Conservation (phyloP, 1,140 invertebrate genomes). For the Zaprionus ornatus region DNA sequence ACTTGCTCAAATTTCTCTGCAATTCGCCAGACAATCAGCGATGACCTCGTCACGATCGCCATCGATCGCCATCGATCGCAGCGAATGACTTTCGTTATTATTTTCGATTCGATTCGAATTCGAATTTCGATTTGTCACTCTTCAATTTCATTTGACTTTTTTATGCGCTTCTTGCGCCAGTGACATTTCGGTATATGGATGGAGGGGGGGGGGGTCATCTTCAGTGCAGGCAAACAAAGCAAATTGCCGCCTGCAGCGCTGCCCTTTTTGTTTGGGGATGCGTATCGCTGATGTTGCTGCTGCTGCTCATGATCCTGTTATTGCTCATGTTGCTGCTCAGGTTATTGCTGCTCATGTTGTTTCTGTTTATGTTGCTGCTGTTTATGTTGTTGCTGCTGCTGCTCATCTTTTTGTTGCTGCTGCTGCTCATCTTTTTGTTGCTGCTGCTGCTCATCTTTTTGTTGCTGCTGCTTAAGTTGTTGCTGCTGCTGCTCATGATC, state of each 20-base stretch:
- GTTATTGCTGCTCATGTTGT: conserved; percentile 10
- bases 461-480: neutral
- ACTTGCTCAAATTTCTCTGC: conserved; percentile 31
- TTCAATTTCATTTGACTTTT: conserved; percentile 40
- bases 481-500: neutral
- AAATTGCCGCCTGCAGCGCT: neutral
- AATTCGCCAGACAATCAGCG: conserved; percentile 74
- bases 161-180: neutral
- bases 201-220: neutral
- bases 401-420: neutral
- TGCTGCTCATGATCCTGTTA: neutral
- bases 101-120: conserved; percentile 69
- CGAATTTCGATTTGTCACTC: conserved; percentile 53
- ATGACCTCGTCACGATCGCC: conserved; percentile 79
- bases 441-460: neutral
- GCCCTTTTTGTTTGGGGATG: neutral
- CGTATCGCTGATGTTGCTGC: neutral
- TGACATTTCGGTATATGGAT: neutral
- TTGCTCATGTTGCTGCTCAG: neutral
- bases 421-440: neutral
- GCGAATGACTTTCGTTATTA: conserved; percentile 80
- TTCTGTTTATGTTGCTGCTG: neutral
- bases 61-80: conserved; percentile 41
- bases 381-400: neutral
- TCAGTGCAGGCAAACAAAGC: neutral